Evolutionary conservation across 92 coral and sea anemone species (phyloP).

Genomic region (Palythoa heliodiscus): DNA sequence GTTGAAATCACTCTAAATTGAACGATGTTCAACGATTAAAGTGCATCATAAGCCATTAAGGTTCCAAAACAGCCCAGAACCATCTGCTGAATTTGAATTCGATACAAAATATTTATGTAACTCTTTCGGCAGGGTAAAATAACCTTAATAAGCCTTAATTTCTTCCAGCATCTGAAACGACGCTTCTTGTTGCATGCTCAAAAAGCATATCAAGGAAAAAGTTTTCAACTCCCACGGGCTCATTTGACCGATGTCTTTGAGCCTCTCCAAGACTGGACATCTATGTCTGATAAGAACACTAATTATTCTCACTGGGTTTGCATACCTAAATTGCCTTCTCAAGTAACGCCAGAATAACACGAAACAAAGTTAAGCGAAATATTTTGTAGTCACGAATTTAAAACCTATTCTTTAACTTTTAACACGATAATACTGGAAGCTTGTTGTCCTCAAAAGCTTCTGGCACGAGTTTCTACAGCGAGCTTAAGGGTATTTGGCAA

Average conservation of each 20-base stretch:
- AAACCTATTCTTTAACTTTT: neutral
- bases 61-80: constrained; percentile 4
- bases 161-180: neutral
- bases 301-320: neutral
- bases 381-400: constrained; percentile 3
- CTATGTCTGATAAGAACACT: constrained; percentile 6
- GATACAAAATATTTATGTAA: neutral
- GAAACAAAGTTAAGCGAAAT: constrained; percentile 18
- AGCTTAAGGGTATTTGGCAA: neutral
- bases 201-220: neutral
- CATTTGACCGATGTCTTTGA: constrained; percentile 25
- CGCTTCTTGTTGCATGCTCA: neutral
- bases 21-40: neutral
- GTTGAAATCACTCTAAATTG: neutral
- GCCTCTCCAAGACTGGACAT: constrained; percentile 7
- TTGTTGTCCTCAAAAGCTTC: neutral
- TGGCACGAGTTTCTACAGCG: neutral
- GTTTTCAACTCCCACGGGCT: neutral
- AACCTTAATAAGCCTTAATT: neutral
- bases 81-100: constrained; percentile 7
- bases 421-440: neutral
- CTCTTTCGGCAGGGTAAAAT: neutral
- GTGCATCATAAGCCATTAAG: neutral
- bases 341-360: constrained; percentile 17
- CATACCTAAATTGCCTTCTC: constrained; percentile 12